phyloP scores from a whole-genome alignment of 1,140 invertebrate species.

The Metaphire vulgaris region DNA sequence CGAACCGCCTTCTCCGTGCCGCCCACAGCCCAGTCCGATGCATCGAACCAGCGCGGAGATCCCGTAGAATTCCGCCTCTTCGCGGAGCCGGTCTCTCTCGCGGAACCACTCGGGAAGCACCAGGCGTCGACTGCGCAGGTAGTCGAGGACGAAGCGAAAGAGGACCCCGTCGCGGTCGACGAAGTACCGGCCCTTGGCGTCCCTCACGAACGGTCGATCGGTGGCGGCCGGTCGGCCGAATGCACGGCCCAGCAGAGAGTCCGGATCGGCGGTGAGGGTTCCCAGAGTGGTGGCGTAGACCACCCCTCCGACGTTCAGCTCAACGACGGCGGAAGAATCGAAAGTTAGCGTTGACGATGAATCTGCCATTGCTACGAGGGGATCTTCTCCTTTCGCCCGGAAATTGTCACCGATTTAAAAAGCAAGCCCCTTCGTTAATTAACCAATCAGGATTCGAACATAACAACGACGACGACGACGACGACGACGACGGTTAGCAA shows the following conservation, averaged over 20 bases:
- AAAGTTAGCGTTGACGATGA: not conserved
- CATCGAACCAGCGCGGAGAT: slow-evolving; percentile 55
- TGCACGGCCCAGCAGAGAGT: slow-evolving; percentile 44
- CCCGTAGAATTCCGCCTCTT: slow-evolving; percentile 81
- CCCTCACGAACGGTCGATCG: slow-evolving; percentile 44
- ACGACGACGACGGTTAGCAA: too few species aligned
- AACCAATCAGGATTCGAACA: too few species aligned
- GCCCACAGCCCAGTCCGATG: slow-evolving; percentile 30
- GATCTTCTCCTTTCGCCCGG: too few species aligned
- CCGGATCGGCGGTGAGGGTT: slow-evolving; percentile 42
- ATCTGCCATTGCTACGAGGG: too few species aligned
- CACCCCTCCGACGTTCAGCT: slow-evolving; percentile 52
- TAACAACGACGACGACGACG: too few species aligned
- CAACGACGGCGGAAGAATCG: slow-evolving; percentile 37
- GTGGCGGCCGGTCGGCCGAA: slow-evolving; percentile 33
- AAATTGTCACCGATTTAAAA: too few species aligned
- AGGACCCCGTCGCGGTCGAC: slow-evolving; percentile 94
- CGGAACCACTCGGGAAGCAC: slow-evolving; percentile 91
- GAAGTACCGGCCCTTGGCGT: slow-evolving; percentile 86
- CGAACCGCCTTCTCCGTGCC: not conserved
- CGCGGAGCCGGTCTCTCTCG: slow-evolving; percentile 82
- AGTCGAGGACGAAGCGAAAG: slow-evolving; percentile 94
- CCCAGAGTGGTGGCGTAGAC: slow-evolving; percentile 46
- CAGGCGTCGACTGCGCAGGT: slow-evolving; percentile 74
- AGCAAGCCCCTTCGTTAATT: too few species aligned